Percentiles rank a stretch among this genome's conserved stretches.
Evolutionary conservation across 2,888 invertebrate species (phyloP).

Genomic region (Euphydryas editha): DNA sequence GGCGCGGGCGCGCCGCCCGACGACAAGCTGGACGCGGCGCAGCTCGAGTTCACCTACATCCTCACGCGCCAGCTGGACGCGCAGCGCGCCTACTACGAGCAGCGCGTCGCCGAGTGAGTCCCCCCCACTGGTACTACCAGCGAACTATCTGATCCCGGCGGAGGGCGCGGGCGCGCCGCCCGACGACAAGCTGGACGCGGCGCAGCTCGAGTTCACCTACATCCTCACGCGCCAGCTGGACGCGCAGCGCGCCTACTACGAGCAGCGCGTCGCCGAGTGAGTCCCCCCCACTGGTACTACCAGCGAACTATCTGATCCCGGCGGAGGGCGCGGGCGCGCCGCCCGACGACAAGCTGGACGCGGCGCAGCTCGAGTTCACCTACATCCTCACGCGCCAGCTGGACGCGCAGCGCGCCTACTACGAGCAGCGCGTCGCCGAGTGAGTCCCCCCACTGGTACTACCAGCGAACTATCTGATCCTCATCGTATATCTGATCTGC

Average conservation of each 20-base stretch:
- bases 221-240: conserved; percentile 90
- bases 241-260: conserved; percentile 95
- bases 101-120: conserved; percentile 78
- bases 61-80: conserved; percentile 92
- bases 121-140: no score
- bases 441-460: no score
- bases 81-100: conserved; percentile 96
- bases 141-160: conserved; percentile 93
- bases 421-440: conserved; percentile 88
- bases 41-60: conserved; percentile 35
- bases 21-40: conserved; percentile 90
- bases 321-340: conserved; percentile 84
- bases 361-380: conserved; percentile 58
- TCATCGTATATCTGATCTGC: no score
- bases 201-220: conserved; percentile 35
- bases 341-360: conserved; percentile 89
- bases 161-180: conserved; percentile 81
- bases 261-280: conserved; percentile 85
- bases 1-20: conserved; percentile 75
- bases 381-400: conserved; percentile 87
- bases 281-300: no score
- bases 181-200: conserved; percentile 91
- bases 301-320: no score
- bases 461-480: no score
- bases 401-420: conserved; percentile 95